phyloP scores from a whole-genome alignment of 2,888 invertebrate species.

The Hoplodrina ambigua region DNA sequence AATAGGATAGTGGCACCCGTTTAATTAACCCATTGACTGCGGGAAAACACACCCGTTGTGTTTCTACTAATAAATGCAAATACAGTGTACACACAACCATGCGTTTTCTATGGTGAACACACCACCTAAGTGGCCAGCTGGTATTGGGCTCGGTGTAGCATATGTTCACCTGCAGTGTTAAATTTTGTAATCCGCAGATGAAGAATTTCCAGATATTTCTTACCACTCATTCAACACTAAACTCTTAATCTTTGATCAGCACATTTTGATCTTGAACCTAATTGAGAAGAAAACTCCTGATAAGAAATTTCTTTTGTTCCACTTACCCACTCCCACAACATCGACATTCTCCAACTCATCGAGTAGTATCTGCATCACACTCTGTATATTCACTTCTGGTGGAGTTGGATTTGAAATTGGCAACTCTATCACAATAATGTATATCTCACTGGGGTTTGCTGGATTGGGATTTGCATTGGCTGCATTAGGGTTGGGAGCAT shows the following conservation, averaged over 20 bases:
- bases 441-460: constrained; percentile 6
- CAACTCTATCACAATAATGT: constrained; percentile 16
- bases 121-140: too few relatives aligned
- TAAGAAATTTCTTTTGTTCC: background rate
- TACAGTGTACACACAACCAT: too few relatives aligned
- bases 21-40: too few relatives aligned
- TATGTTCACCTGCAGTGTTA: background rate
- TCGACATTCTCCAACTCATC: background rate
- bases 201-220: background rate
- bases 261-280: background rate
- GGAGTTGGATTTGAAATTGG: constrained; percentile 1
- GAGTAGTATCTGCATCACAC: background rate
- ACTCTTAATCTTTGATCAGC: background rate
- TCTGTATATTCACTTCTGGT: constrained; percentile 12
- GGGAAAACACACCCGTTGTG: too few relatives aligned
- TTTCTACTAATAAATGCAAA: too few relatives aligned
- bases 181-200: background rate
- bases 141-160: too few relatives aligned
- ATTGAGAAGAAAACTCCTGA: background rate
- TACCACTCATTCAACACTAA: background rate
- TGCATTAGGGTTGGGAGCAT: background rate
- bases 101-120: too few relatives aligned
- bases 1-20: too few relatives aligned
- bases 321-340: constrained; percentile 26
- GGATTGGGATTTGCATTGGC: background rate